Base-by-base conservation (phyloP, 2,888 invertebrate genomes). In the Lasioglossum leucozonium region DNA sequence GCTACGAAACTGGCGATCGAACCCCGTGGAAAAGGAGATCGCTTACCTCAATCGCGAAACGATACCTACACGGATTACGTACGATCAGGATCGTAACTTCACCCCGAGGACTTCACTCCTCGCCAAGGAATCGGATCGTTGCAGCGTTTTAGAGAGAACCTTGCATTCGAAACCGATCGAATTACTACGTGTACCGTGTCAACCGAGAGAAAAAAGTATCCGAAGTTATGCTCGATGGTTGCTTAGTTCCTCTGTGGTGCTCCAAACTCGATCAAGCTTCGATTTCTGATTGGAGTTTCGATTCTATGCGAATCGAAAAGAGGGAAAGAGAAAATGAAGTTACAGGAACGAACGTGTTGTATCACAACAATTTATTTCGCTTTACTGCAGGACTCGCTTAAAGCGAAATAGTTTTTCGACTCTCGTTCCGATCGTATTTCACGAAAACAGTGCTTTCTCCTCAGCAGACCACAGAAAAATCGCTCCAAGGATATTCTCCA, bases 101-200 rank as follows among this genome's bases (percentile, higher is more conserved):
- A 86, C 91, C 88, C 58, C 73, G 84, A 91, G 89, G 67, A 90
- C 90, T 90, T 90, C 91, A 90, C 91, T 89, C 87, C 51, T 30
- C 34, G 16, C 65, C 2, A 65, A 30, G 87, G 81, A 85, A 88
- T 87, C 89, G 79, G 82, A 87, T 90, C 89, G 85, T 69, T 51
- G 37, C 47, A 34, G 34, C 34, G 85, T 58, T 76, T 76, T 30
- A 16, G 71, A 79, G 51, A 74, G 26, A 44, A n/a, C 74, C 16
- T 76, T 76, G 80, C 62, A 78, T 74, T 82, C 82, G 40, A 74
- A 42, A 51, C 51, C 26, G 77, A 87, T 89, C 81, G 85, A 90
- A 85, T 89, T 87, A 85, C 85, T 13, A 11, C 77, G 77, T 26
- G 74, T 44, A n/a, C 30, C 40, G 44, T 34, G 30, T 34, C 37